Base-by-base conservation (phyloP, 2,888 invertebrate genomes). In the Nesidiocoris tenuis region DNA sequence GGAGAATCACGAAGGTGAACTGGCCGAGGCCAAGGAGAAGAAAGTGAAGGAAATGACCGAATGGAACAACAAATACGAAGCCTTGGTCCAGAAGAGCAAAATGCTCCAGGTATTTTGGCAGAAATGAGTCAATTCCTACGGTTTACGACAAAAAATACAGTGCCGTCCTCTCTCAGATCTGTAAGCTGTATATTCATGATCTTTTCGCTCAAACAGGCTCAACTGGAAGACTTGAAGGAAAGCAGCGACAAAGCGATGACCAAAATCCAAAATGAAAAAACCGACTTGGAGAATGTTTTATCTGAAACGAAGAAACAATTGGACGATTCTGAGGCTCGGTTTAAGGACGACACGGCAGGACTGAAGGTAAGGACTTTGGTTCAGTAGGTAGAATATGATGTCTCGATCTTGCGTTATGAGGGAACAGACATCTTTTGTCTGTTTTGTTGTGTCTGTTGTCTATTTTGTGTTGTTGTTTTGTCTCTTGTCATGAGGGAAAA, bases 61-160 rank as follows among this genome's bases (percentile, higher is more conserved):
- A 80, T 82, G 85, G 68, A 83, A 86, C 81, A 82, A 86, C 79
- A 85, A 86, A 79, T 87, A 86, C 79, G 85, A 85, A 56, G 86
- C 87, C 2, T 81, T 88, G 70, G 85, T 87, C 78, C 87, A 87
- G 79, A 86, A 87, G 78, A 86, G 85, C 79, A 87, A 87, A 81
- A 80, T 87, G 77, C 81, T 86, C 76, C 83, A 85, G 82, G 85
- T 84, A 39, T 39, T n/a, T n/a, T n/a, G n/a, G n/a, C n/a, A n/a
- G n/a, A n/a, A n/a, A n/a, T n/a, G n/a, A n/a, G n/a, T n/a, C n/a
- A n/a, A n/a, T n/a, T n/a, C n/a, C n/a, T n/a, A n/a, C n/a, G n/a
- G n/a, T n/a, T n/a, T n/a, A n/a, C n/a, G n/a, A n/a, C n/a, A n/a
- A n/a, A n/a, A n/a, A n/a, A n/a, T n/a, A n/a, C n/a, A n/a, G n/a